Evolutionary conservation across 2,113 vertebrate species (phyloP), one percentile per base, ranked within the genome.

Genomic region (Triplophysa dalaica): DNA sequence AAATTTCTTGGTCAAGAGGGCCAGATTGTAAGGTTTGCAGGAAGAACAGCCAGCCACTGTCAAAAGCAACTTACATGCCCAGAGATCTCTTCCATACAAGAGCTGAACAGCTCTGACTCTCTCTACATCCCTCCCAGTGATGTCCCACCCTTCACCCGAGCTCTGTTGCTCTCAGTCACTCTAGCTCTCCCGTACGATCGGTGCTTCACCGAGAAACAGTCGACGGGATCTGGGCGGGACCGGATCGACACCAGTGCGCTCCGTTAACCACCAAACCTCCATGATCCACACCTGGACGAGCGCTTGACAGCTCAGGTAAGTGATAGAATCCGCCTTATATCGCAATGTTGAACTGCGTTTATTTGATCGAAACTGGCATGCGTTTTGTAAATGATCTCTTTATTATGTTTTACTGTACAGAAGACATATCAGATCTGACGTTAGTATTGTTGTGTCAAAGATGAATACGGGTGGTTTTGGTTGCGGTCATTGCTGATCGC

Each of bases 221-320:
- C 45, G 67, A 69, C 3, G 21, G 67, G 67, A 69, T 69, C 67
- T 69, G 45, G 67, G 67, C 67, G 54, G 79, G 48, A 74, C 70
- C 52, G 61, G n/a, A 56, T 63, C 66, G 83, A 79, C 77, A 82
- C 60, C 61, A 67, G 65, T 75, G 67, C 43, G 60, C 24, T 63
- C 21, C 68, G 24, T 69, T 50, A 69, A 60, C 43, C 65, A 21
- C 41, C 24, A 52, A 83, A 82, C 48, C 38, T 58, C 63, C 38
- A 64, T n/a, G 72, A 52, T 61, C 56, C 70, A 68, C 82, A 58
- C 69, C 76, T 75, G 75, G 56, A 64, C 74, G 78, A 69, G 78
- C 65, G 81, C 78, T 66, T 75, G 75, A 70, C 76, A 66, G 29
- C 33, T 43, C 78, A 78, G 78, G 78, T 66, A 58, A 61, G 81